Percentiles rank a stretch among this genome's conserved stretches.
Evolutionary conservation across 2,797 vertebrate species (phyloP).

Genomic region (Microcaecilia unicolor): DNA sequence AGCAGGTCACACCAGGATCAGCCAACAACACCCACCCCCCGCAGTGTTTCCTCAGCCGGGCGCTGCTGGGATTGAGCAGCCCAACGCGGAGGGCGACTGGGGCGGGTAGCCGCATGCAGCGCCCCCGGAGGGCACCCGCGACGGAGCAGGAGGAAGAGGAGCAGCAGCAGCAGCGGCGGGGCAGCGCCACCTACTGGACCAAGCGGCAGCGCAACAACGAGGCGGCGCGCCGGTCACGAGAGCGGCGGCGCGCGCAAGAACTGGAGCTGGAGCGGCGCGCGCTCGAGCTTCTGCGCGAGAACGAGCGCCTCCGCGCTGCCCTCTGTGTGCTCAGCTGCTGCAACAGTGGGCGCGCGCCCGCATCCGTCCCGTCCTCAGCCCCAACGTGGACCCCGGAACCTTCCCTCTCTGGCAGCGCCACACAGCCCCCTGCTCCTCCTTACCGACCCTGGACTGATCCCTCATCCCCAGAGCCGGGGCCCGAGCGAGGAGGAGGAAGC

Average conservation of each 20-base stretch:
- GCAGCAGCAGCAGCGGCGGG: constrained; percentile 14
- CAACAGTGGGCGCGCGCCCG: neutral
- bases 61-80: neutral
- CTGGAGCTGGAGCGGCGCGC: constrained; percentile 31
- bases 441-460: neutral
- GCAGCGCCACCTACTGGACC: constrained; percentile 35
- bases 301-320: constrained; percentile 33
- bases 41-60: no score
- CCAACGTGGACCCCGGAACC: no score
- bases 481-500: no score
- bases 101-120: neutral
- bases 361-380: neutral
- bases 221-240: constrained; percentile 41
- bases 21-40: no score
- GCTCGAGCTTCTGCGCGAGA: constrained; percentile 33
- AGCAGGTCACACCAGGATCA: no score
- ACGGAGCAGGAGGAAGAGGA: constrained; percentile 6
- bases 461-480: neutral
- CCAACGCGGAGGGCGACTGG: neutral
- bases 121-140: neutral
- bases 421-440: neutral
- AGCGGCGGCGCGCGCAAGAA: constrained; percentile 37
- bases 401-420: neutral
- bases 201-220: constrained; percentile 46
- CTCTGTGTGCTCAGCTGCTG: constrained; percentile 24